A percentile compares a stretch with the other conserved stretches of the same genome.
Conservation (phyloP, 2,888 invertebrate species). For the Lagria hirta region DNA sequence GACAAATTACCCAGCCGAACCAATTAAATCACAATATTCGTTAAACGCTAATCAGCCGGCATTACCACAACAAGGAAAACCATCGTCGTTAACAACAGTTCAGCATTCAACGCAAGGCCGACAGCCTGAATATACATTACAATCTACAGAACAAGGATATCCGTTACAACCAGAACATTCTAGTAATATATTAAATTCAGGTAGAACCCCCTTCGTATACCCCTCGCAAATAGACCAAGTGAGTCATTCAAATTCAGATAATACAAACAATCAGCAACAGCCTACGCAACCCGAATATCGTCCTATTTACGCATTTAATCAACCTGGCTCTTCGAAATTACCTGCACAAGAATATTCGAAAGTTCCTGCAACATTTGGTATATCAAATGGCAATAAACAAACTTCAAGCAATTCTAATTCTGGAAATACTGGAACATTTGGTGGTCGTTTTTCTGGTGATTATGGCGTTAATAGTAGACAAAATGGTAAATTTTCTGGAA, state of each 20-base stretch:
- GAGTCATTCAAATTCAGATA: conserved; percentile 7
- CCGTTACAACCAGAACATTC: conserved; percentile 4
- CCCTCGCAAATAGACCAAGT: not conserved
- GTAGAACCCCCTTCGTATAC: conserved; percentile 2
- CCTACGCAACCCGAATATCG: not conserved
- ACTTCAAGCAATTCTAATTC: not conserved
- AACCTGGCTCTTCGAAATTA: conserved; percentile 22
- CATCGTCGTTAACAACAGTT: no score
- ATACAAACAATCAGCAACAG: conserved; percentile 9
- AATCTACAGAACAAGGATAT: not conserved
- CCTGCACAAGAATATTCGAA: conserved; percentile 5
- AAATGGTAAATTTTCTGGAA: conserved; percentile 39
- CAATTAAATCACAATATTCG: no score
- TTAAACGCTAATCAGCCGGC: no score
- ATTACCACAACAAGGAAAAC: no score
- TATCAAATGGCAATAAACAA: not conserved
- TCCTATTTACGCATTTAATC: no score
- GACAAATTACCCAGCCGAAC: no score
- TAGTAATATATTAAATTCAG: conserved; percentile 3
- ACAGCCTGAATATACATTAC: conserved; percentile 6
- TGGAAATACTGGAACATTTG: conserved; percentile 31
- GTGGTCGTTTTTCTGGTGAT: conserved; percentile 37
- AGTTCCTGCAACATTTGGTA: not conserved
- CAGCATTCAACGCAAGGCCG: no score
- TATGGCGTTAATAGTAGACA: conserved; percentile 34